Evolutionary conservation across 1,140 invertebrate genomes (phyloP).

Genomic region (Mercenaria mercenaria): DNA sequence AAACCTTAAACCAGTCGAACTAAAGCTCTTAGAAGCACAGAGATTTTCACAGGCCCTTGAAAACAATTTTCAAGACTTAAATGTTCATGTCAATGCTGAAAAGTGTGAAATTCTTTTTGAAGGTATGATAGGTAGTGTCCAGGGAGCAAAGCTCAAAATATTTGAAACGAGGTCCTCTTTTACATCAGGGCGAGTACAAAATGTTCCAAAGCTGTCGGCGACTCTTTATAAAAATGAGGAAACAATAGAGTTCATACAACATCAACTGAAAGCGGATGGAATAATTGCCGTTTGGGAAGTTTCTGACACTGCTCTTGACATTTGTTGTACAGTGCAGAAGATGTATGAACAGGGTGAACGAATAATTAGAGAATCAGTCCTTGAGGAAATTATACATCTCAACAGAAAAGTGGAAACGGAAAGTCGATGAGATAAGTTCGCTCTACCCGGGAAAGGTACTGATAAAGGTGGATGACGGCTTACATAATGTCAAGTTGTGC

Average conservation of each 20-base stretch:
- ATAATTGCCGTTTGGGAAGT: background rate
- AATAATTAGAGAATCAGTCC: background rate
- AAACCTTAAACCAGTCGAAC: background rate
- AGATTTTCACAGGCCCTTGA: conserved; percentile 18
- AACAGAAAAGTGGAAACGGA: background rate
- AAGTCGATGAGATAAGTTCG: background rate
- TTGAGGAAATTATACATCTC: no score
- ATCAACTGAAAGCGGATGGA: background rate
- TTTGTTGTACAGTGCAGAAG: no score
- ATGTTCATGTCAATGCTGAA: conserved; percentile 25
- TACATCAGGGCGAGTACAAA: no score
- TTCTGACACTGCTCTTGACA: background rate
- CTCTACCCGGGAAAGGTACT: background rate
- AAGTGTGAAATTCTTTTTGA: conserved; percentile 51
- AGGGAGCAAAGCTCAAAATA: background rate
- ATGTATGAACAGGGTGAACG: no score
- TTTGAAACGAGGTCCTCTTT: background rate
- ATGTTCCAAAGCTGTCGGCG: no score
- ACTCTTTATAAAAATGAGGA: no score
- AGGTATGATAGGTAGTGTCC: conserved; percentile 8
- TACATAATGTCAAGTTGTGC: background rate
- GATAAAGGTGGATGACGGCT: background rate
- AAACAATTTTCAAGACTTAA: conserved; percentile 38
- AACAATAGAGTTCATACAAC: no score
- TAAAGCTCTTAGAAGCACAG: conserved; percentile 34